Conservation (phyloP, 2,888 invertebrate species). For the Scaptomyza tumidula region DNA sequence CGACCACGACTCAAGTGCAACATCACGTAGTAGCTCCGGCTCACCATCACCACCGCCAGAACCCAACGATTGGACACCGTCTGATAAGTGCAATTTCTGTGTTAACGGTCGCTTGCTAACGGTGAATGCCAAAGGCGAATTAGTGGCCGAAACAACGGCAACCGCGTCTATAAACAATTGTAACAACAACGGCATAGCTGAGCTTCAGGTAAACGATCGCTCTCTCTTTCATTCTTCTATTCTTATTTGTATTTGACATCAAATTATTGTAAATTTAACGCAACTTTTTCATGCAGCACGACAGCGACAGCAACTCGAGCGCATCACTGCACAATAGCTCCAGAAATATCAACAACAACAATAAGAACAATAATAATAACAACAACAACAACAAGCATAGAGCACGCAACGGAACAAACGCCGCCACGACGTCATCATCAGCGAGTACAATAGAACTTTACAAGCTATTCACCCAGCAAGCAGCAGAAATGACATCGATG, state of each 20-base stretch:
- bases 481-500: conserved; percentile 86
- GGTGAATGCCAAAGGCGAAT: conserved; percentile 84
- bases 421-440: conserved; percentile 34
- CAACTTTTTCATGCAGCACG: conserved; percentile 77
- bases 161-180: conserved; percentile 59
- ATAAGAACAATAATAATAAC: conserved; percentile 23
- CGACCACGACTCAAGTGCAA: conserved; percentile 63
- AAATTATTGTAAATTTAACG: conserved; percentile 38
- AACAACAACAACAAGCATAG: conserved; percentile 38
- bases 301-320: conserved; percentile 89
- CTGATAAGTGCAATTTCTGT: conserved; percentile 94
- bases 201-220: conserved; percentile 84
- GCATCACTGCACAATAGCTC: conserved; percentile 70
- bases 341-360: conserved; percentile 35
- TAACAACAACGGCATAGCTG: conserved; percentile 34
- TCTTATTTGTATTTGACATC: conserved; percentile 30
- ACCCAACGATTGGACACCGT: conserved; percentile 91
- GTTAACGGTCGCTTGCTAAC: conserved; percentile 89
- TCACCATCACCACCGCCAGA: conserved; percentile 78
- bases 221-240: neutral
- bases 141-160: conserved; percentile 84
- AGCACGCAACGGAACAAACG: conserved; percentile 36
- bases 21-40: conserved; percentile 74
- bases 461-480: conserved; percentile 79
- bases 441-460: conserved; percentile 63